Percentiles rank a stretch among this genome's conserved stretches.
phyloP scores from a whole-genome alignment of 64 coral and sea anemone genomes.

The Montipora capricornis region DNA sequence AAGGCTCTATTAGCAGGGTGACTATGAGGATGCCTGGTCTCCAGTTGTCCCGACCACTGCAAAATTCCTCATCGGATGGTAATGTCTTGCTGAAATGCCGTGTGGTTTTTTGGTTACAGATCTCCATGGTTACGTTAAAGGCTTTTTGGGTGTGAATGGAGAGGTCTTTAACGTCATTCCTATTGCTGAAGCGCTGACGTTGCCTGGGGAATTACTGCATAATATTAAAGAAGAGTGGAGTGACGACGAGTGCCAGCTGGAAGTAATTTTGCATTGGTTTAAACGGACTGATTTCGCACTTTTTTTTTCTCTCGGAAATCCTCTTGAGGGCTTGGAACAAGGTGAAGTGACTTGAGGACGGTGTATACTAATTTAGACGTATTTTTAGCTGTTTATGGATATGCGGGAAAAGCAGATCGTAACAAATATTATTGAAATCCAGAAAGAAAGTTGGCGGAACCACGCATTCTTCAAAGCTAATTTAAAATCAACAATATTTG shows the following conservation, averaged over 20 bases:
- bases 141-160: background rate
- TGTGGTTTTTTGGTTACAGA: constrained; percentile 20
- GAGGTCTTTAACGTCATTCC: constrained; percentile 21
- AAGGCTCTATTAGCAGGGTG: too few species aligned
- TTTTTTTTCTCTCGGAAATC: background rate
- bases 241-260: constrained; percentile 32
- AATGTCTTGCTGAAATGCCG: too few species aligned
- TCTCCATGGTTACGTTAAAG: constrained; percentile 15
- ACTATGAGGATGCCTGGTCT: too few species aligned
- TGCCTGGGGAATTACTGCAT: background rate
- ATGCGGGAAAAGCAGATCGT: too few species aligned
- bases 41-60: too few species aligned
- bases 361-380: too few species aligned
- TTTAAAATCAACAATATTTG: too few species aligned
- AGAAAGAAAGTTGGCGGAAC: too few species aligned
- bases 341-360: background rate
- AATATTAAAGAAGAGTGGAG: background rate
- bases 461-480: too few species aligned
- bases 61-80: background rate
- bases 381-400: too few species aligned
- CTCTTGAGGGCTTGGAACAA: background rate
- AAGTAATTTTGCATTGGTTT: background rate
- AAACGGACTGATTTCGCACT: background rate
- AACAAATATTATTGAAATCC: too few species aligned
- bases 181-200: background rate